Percentiles rank a stretch among this genome's conserved stretches.
phyloP scores from a whole-genome alignment of 2,888 invertebrate species.

The Chrysolina haemoptera region DNA sequence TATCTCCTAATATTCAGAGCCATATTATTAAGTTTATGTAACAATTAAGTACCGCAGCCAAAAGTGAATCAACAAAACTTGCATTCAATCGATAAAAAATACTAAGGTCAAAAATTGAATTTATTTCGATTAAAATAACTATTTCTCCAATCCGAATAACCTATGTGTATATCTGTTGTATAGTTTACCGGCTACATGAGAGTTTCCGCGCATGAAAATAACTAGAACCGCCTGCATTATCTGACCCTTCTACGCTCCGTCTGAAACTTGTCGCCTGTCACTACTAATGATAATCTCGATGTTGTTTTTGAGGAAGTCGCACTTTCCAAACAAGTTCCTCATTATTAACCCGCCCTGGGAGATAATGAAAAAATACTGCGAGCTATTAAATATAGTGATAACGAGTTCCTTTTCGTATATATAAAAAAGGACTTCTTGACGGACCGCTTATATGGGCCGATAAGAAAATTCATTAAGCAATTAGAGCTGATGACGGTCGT shows the following conservation, averaged over 20 bases:
- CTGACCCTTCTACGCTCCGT: not conserved
- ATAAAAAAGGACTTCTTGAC: not conserved
- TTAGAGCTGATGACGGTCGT: constrained; percentile 12
- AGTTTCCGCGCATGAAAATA: not conserved
- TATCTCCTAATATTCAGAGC: too few species aligned
- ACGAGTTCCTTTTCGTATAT: constrained; percentile 8
- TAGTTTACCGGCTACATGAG: too few species aligned
- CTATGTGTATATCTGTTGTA: too few species aligned
- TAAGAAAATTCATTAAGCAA: constrained; percentile 19
- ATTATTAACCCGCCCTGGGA: not conserved
- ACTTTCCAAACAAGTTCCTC: constrained; percentile 20
- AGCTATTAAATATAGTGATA: constrained; percentile 8
- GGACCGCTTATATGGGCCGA: not conserved
- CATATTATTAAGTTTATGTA: too few species aligned
- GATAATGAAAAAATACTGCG: constrained; percentile 21
- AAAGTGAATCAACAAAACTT: too few species aligned
- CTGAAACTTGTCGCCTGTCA: constrained; percentile 20
- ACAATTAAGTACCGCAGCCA: too few species aligned
- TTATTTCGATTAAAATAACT: too few species aligned
- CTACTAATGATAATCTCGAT: constrained; percentile 15
- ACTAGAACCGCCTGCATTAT: constrained; percentile 1
- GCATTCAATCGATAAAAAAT: too few species aligned
- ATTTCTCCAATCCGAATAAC: too few species aligned
- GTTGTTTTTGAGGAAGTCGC: constrained; percentile 18
- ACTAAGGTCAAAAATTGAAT: too few species aligned